Conservation (phyloP, 2,888 invertebrate genomes). For the Pristionchus fissidentatus region DNA sequence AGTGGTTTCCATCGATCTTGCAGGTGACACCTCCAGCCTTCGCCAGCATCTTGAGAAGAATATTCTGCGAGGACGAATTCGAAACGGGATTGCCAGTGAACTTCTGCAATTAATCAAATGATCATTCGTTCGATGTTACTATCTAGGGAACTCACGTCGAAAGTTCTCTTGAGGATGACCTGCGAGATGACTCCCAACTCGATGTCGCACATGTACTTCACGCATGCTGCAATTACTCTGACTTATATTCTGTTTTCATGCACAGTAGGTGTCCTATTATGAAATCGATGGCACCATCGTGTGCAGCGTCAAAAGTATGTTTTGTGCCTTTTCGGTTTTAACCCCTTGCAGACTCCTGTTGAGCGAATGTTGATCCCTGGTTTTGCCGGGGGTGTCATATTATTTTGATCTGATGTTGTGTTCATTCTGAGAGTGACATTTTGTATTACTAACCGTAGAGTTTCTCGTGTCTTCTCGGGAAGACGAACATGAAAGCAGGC, state of each 20-base stretch:
- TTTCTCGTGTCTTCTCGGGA: neutral
- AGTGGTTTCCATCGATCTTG: conserved; percentile 44
- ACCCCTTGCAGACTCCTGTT: too few relatives aligned
- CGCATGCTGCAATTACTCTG: conserved; percentile 50
- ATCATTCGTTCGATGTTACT: neutral
- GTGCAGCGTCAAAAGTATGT: too few relatives aligned
- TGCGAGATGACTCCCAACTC: conserved; percentile 74
- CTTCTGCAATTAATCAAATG: conserved; percentile 2
- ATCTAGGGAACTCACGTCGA: conserved; percentile 47
- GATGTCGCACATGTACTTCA: conserved; percentile 78
- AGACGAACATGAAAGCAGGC: conserved; percentile 9
- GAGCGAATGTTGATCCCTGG: too few relatives aligned
- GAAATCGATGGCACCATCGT: too few relatives aligned
- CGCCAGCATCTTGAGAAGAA: conserved; percentile 80
- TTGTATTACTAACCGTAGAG: conserved; percentile 7
- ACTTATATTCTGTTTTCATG: too few relatives aligned
- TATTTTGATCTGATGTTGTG: too few relatives aligned
- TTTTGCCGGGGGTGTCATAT: too few relatives aligned
- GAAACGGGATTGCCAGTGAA: conserved; percentile 73
- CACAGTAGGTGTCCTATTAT: too few relatives aligned
- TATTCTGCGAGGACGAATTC: conserved; percentile 79
- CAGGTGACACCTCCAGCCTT: conserved; percentile 84
- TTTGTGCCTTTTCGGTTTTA: too few relatives aligned
- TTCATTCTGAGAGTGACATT: too few relatives aligned
- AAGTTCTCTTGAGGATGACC: conserved; percentile 72